Conservation (phyloP, 2,113 vertebrate species). For the Paedocypris sp. region DNA sequence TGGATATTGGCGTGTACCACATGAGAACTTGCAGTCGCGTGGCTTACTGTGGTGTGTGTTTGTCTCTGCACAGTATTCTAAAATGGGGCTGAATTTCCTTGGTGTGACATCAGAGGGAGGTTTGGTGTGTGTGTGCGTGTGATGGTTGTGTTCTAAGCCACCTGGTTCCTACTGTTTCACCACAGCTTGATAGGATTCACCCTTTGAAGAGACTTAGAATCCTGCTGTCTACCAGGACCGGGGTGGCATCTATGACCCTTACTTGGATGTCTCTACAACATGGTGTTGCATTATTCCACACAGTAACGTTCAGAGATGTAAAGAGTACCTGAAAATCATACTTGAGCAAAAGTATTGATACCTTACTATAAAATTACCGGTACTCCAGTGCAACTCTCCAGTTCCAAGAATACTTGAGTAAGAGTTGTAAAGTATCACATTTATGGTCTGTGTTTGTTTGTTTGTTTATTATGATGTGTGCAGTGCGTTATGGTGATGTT, state of each 20-base stretch:
- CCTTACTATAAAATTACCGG: too few species aligned
- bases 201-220: conserved; percentile 30
- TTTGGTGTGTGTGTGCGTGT: not conserved
- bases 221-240: conserved; percentile 28
- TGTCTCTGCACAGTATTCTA: not conserved
- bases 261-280: not conserved
- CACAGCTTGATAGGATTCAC: conserved; percentile 33
- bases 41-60: not conserved
- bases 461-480: too few species aligned
- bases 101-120: conserved; percentile 2
- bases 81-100: not conserved
- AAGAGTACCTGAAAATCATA: not conserved
- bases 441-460: too few species aligned
- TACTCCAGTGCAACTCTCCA: too few species aligned
- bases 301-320: not conserved
- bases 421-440: too few species aligned
- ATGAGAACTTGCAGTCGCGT: not conserved
- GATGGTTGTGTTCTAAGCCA: conserved; percentile 26
- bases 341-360: too few species aligned
- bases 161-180: conserved; percentile 29
- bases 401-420: too few species aligned
- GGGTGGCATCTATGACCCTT: conserved; percentile 13
- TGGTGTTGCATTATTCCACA: not conserved
- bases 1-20: not conserved
- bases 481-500: too few species aligned